These are phyloP conservation scores for Menura novaehollandiae DNA, from an alignment of 2,113 vertebrate species.

Conservation along the genomic window DNA sequence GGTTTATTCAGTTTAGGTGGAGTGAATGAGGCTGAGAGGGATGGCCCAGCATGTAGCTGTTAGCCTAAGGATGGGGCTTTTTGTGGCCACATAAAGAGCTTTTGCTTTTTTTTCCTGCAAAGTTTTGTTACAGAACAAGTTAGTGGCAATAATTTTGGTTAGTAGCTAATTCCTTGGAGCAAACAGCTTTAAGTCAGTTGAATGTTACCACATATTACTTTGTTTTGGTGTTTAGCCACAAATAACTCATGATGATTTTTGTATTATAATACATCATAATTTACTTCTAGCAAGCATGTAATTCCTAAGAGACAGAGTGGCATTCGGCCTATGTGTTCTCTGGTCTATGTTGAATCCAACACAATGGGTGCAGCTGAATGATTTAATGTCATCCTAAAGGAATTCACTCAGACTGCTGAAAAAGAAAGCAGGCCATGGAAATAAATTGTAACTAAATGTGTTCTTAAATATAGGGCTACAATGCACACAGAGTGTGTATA, in stretches of 20 bases:
- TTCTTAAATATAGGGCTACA: constrained; percentile 42
- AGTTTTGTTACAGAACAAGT: background rate
- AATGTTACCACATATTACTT: constrained; percentile 10
- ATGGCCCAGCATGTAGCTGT: background rate
- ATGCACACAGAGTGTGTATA: background rate
- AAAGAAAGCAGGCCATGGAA: constrained; percentile 46
- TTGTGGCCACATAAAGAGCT: background rate
- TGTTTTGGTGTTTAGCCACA: constrained; percentile 17
- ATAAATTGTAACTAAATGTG: constrained; percentile 38
- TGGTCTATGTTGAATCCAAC: background rate
- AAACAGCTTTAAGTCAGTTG: background rate
- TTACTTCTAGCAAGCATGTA: constrained; percentile 28
- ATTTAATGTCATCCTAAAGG: constrained; percentile 48
- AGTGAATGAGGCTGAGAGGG: background rate
- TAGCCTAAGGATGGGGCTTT: background rate
- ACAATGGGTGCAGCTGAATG: constrained; percentile 37
- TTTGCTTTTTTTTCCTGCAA: background rate
- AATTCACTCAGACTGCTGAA: constrained; percentile 30
- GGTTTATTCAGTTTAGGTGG: background rate
- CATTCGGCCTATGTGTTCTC: background rate
- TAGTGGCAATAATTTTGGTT: constrained; percentile 23
- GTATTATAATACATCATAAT: constrained; percentile 28
- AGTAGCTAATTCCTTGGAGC: background rate
- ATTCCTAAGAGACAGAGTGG: background rate
- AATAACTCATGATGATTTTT: constrained; percentile 4